These are phyloP conservation scores for Sinohyriopsis cumingii DNA, from an alignment of 2,888 invertebrate genomes.

Conservation along the genomic window DNA sequence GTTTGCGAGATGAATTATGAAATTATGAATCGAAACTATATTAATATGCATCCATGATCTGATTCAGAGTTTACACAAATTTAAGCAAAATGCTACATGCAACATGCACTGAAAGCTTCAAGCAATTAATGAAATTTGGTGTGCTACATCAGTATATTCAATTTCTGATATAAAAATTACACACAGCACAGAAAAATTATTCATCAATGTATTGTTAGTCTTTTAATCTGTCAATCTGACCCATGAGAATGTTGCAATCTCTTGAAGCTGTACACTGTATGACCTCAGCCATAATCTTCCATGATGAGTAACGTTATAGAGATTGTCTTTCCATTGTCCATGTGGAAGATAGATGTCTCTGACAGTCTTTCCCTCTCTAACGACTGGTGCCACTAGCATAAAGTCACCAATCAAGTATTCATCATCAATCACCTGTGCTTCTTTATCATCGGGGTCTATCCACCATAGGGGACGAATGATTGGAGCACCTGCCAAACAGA, in stretches of 20 bases:
- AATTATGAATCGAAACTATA: no score
- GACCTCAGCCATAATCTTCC: constrained; percentile 45
- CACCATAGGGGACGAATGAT: constrained; percentile 92
- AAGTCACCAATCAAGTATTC: constrained; percentile 61
- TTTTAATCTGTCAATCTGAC: constrained; percentile 3
- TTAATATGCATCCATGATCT: no score
- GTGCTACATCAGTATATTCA: no score
- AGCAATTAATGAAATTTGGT: no score
- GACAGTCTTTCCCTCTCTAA: constrained; percentile 38
- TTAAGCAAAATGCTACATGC: no score
- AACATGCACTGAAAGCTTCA: no score
- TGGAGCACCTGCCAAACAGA: constrained; percentile 76
- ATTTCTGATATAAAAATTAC: no score
- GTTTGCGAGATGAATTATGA: no score
- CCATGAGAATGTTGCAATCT: constrained; percentile 36
- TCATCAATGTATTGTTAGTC: no score
- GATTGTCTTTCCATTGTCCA: constrained; percentile 45
- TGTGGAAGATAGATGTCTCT: constrained; percentile 57
- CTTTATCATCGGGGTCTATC: constrained; percentile 86
- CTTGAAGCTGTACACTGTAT: constrained; percentile 30
- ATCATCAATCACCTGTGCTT: constrained; percentile 85
- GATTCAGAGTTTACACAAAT: no score
- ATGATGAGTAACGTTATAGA: constrained; percentile 22
- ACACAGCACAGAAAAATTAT: no score
- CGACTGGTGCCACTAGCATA: constrained; percentile 63